Evolutionary conservation across 1,140 invertebrate genomes (phyloP), one percentile per base, ranked within the genome.

Genomic region (Brachionus sp.): DNA sequence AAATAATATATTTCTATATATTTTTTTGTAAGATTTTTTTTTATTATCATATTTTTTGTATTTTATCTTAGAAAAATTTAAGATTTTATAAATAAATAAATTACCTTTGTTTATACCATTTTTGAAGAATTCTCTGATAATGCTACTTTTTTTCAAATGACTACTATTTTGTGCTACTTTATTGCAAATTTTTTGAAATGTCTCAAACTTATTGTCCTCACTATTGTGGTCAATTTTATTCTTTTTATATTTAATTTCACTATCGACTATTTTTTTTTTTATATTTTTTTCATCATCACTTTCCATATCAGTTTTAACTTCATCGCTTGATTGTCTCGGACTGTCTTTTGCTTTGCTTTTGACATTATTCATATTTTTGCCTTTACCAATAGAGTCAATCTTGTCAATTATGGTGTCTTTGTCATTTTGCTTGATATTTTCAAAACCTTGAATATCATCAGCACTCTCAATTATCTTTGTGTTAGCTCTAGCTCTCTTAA

Each of bases 401-500:
- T 19, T 39, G 5, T 50, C 89, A 0, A 93, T 85, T 23, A 95
- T 90, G 9, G 90, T 85, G 64, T 92, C 88, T 88, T 92, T 91
- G 84, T 95, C 93, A 62, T 93, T 92, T 62, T 91, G 89, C 66
- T 88, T 86, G 7, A 96, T 86, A 29, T 90, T 88, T 16, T 91
- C 88, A 92, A 93, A 95, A 9, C 93, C 94, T 66, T 92, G 92
- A 16, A 95, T 90, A 86, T 95, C 94, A 82, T 90, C 91, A n/a
- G 92, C 91, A 50, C 91, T 91, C 83, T 95, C 93, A 83, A 96
- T 94, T 84, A 93, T 92, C 87, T 93, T 94, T 0, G 94, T 95
- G 0, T 92, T 92, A 0, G 93, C 92, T 82, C 94, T 88, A 85
- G 95, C 94, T 85, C 92, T 92, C 23, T 92, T 88, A 84, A 95